phyloP scores from a whole-genome alignment of 2,113 vertebrate species.

The Rhabdornis inornatus region DNA sequence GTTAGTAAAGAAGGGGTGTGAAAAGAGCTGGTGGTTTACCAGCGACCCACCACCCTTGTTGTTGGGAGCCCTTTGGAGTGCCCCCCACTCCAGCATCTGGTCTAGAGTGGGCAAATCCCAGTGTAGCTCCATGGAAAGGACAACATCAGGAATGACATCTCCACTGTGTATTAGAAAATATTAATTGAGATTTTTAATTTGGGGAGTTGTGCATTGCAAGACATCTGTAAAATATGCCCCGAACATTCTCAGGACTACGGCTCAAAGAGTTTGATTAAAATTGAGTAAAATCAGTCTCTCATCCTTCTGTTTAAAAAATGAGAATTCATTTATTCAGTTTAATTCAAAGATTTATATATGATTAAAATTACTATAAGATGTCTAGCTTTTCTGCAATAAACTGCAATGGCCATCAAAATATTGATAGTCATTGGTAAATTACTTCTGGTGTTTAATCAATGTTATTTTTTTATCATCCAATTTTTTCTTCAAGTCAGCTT shows the following conservation, averaged over 20 bases:
- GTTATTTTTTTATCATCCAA: slow-evolving; percentile 73
- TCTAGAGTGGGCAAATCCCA: not conserved
- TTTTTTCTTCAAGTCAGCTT: slow-evolving; percentile 69
- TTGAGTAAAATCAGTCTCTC: slow-evolving; percentile 42
- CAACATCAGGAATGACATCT: not conserved
- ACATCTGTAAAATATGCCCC: slow-evolving; percentile 33
- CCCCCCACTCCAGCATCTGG: not conserved
- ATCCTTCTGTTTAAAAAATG: slow-evolving; percentile 52
- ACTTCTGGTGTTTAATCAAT: slow-evolving; percentile 72
- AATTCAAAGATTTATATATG: slow-evolving; percentile 70
- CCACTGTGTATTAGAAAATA: not conserved
- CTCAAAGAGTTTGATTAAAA: slow-evolving; percentile 64
- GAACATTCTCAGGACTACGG: slow-evolving; percentile 3
- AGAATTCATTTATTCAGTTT: slow-evolving; percentile 66
- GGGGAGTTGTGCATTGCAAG: not conserved
- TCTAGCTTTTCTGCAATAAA: slow-evolving; percentile 65
- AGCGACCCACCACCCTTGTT: not conserved
- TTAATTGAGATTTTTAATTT: slow-evolving; percentile 4
- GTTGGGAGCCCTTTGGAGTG: not conserved
- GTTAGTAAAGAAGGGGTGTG: not conserved
- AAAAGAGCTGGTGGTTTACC: not conserved
- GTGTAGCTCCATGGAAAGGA: not conserved
- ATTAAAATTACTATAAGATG: slow-evolving; percentile 68
- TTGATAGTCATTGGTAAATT: slow-evolving; percentile 67
- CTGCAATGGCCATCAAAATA: slow-evolving; percentile 66